A percentile compares a stretch with the other conserved stretches of the same genome.
phyloP scores from a whole-genome alignment of 2,888 invertebrate species.

The Iphiclides podalirius region DNA sequence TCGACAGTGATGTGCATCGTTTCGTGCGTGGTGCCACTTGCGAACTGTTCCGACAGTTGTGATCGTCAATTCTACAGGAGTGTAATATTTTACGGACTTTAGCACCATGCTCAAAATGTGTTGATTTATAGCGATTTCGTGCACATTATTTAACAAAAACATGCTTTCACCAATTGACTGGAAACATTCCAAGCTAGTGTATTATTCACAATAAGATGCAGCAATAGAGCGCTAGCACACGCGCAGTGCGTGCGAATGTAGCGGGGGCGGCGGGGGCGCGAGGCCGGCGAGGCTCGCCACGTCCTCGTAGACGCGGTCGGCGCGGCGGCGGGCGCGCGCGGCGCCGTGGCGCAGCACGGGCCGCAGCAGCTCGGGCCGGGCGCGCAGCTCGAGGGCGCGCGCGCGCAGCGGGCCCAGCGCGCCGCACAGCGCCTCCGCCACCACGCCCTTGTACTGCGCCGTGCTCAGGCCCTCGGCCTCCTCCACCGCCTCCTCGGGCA shows the following conservation, averaged over 20 bases:
- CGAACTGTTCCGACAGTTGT: too few relatives aligned
- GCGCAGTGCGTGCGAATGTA: neutral
- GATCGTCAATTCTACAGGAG: too few relatives aligned
- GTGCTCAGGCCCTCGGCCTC: constrained; percentile 85
- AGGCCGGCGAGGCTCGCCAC: constrained; percentile 82
- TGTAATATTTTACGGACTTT: too few relatives aligned
- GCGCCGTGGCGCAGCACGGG: constrained; percentile 82
- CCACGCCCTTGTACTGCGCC: constrained; percentile 79
- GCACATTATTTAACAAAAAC: too few relatives aligned
- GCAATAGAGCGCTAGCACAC: neutral
- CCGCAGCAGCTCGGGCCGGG: constrained; percentile 77
- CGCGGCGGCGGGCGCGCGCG: constrained; percentile 81
- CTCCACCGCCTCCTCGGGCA: constrained; percentile 84
- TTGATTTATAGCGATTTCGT: too few relatives aligned
- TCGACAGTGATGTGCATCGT: neutral
- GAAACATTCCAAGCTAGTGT: too few relatives aligned
- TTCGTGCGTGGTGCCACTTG: neutral
- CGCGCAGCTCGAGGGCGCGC: constrained; percentile 56
- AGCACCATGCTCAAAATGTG: too few relatives aligned
- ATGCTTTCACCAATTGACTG: too few relatives aligned
- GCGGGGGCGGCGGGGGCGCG: constrained; percentile 31
- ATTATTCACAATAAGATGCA: too few relatives aligned
- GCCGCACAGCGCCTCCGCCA: constrained; percentile 42
- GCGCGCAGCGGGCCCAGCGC: constrained; percentile 41
- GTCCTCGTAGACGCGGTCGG: constrained; percentile 82